Conservation (phyloP, 2,888 invertebrate species). For the Caenorhabditis sp. region DNA sequence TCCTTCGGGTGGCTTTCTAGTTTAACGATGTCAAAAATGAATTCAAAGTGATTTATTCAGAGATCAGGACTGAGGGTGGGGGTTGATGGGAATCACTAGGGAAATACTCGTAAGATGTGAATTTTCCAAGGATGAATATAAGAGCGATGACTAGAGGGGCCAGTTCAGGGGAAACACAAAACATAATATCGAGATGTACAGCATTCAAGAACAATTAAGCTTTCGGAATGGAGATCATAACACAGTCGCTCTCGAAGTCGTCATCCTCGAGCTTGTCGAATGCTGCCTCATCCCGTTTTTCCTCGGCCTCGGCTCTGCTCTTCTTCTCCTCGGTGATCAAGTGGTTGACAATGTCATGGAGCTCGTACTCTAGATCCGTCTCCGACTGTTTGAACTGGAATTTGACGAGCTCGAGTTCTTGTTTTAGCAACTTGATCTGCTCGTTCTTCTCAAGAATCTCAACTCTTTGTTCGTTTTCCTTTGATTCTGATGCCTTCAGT, state of each 20-base stretch:
- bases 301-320: background rate
- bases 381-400: background rate
- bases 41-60: background rate
- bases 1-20: background rate
- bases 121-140: too few relatives aligned
- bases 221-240: background rate
- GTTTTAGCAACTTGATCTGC: background rate
- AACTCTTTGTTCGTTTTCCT: background rate
- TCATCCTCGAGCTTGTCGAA: background rate
- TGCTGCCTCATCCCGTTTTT: background rate
- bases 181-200: too few relatives aligned
- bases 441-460: background rate
- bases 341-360: background rate
- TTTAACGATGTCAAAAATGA: background rate
- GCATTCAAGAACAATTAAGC: background rate
- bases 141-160: background rate
- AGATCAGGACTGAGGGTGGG: background rate
- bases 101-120: background rate
- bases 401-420: background rate
- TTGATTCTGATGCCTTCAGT: background rate
- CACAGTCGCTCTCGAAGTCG: background rate
- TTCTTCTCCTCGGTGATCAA: background rate
- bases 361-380: background rate
- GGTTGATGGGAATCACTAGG: background rate
- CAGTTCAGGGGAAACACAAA: too few relatives aligned